Percentiles rank a stretch among this genome's conserved stretches.
These are phyloP conservation scores for Eumeta japonica DNA, from an alignment of 1,140 invertebrate genomes.

Conservation along the genomic window DNA sequence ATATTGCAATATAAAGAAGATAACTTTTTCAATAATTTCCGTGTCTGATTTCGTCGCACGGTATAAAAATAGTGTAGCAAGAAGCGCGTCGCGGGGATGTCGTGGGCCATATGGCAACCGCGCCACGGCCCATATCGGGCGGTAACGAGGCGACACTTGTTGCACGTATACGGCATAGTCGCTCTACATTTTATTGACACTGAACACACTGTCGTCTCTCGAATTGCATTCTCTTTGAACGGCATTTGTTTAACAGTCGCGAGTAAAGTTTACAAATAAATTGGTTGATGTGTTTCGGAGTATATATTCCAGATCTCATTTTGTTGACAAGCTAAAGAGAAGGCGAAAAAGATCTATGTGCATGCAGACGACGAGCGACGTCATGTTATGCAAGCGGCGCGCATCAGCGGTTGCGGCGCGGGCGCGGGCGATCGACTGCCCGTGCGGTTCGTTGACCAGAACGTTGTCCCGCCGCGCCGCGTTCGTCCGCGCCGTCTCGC, in stretches of 20 bases:
- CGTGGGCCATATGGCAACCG: conserved; percentile 50
- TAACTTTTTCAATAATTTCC: no score
- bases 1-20: no score
- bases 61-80: no score
- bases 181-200: conserved; percentile 25
- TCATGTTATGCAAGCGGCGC: conserved; percentile 43
- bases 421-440: no score
- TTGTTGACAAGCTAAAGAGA: no score
- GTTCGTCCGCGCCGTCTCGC: no score
- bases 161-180: conserved; percentile 54
- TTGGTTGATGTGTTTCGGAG: no score
- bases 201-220: background rate
- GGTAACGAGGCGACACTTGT: conserved; percentile 49
- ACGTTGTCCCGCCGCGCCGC: conserved; percentile 35
- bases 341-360: no score
- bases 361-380: no score
- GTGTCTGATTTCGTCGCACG: no score
- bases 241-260: background rate
- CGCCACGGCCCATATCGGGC: conserved; percentile 47
- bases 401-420: conserved; percentile 15
- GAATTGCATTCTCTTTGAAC: background rate
- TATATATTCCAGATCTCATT: no score
- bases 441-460: conserved; percentile 51
- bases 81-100: conserved; percentile 49
- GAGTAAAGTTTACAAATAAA: no score